These are phyloP conservation scores for Streblospio benedicti DNA, from an alignment of 1,140 invertebrate genomes.

Conservation along the genomic window DNA sequence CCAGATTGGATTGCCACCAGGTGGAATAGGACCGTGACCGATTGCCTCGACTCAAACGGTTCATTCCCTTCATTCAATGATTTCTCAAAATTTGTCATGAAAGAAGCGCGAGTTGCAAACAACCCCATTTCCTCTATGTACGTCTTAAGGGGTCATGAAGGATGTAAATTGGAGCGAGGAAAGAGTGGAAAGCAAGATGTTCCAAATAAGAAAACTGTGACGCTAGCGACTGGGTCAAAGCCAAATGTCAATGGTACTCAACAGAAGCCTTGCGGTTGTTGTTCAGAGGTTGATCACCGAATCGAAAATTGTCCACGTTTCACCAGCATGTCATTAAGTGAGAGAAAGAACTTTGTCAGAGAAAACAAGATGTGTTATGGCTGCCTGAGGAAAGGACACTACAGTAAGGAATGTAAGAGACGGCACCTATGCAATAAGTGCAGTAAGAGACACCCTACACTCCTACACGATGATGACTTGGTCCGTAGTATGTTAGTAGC, in stretches of 20 bases:
- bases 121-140: too few relatives aligned
- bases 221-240: too few relatives aligned
- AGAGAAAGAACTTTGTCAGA: slow-evolving; percentile 2
- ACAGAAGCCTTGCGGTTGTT: too few relatives aligned
- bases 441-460: slow-evolving; percentile 3
- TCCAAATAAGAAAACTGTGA: too few relatives aligned
- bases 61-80: slow-evolving; percentile 17
- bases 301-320: slow-evolving; percentile 1
- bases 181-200: too few relatives aligned
- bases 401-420: neutral
- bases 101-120: slow-evolving; percentile 21
- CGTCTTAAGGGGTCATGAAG: too few relatives aligned
- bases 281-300: too few relatives aligned
- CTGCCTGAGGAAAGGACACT: neutral
- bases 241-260: too few relatives aligned
- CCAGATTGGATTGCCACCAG: slow-evolving; percentile 23
- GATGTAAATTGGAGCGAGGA: too few relatives aligned
- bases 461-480: slow-evolving; percentile 2
- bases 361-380: slow-evolving; percentile 8
- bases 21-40: slow-evolving; percentile 15
- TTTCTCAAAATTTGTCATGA: slow-evolving; percentile 19
- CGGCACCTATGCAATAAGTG: neutral
- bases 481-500: too few relatives aligned
- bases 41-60: slow-evolving; percentile 3
- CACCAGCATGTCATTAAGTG: neutral